These are phyloP conservation scores for Champsocephalus esox DNA, from an alignment of 2,797 vertebrate species.

Conservation along the genomic window DNA sequence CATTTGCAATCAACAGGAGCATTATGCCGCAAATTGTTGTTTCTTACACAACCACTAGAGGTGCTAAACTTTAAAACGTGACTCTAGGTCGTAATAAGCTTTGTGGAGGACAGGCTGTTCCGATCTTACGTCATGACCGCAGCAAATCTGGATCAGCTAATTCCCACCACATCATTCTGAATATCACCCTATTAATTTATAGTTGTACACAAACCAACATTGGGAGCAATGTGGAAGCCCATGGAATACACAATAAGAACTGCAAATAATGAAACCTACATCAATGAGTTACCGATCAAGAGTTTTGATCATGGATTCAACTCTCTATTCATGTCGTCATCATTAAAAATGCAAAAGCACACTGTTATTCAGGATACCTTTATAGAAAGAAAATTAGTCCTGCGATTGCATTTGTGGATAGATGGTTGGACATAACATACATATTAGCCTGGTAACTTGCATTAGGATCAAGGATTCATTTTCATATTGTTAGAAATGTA, in stretches of 20 bases:
- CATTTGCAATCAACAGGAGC: no score
- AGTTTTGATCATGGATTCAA: neutral
- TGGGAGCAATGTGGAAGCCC: neutral
- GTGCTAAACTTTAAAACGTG: no score
- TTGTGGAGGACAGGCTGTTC: no score
- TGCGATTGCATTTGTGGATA: neutral
- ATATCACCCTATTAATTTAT: neutral
- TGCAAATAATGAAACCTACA: neutral
- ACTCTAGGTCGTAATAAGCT: no score
- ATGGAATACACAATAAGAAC: neutral
- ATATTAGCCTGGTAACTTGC: neutral
- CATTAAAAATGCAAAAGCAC: neutral
- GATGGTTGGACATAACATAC: neutral
- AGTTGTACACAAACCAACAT: neutral
- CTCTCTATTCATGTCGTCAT: neutral
- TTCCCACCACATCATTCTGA: neutral
- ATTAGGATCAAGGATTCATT: neutral
- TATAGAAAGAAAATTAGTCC: neutral
- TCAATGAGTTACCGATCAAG: neutral
- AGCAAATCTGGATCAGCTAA: neutral
- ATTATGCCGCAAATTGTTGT: no score
- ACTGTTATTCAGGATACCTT: neutral
- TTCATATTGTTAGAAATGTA: no score
- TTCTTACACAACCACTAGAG: no score
- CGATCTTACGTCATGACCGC: no score